Percentiles rank a stretch among this genome's conserved stretches.
Conservation (phyloP, 2,888 invertebrate species). For the Melieria picta region DNA sequence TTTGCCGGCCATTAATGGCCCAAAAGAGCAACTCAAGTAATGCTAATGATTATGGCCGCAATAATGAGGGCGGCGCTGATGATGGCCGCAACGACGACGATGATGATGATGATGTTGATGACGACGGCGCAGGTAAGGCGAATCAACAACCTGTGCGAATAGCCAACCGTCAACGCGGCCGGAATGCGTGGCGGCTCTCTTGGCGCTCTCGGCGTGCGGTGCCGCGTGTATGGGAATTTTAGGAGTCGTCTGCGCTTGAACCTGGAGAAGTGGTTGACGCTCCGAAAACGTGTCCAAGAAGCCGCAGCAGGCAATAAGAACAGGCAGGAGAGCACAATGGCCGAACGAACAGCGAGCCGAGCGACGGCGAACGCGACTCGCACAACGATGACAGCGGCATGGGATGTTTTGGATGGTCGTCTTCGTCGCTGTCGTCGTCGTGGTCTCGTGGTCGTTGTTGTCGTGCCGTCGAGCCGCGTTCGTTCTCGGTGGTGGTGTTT, state of each 20-base stretch:
- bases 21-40: too few species aligned
- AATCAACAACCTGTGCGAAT: constrained; percentile 30
- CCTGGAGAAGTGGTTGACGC: background rate
- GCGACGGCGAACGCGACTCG: background rate
- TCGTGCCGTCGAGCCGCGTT: background rate
- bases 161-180: background rate
- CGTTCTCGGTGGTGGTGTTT: constrained; percentile 21
- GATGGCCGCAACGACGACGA: background rate
- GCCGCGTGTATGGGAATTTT: background rate
- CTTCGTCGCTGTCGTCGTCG: background rate
- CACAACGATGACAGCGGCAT: background rate
- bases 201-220: background rate
- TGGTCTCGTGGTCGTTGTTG: constrained; percentile 6
- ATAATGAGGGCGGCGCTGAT: background rate
- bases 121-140: constrained; percentile 10
- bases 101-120: too few species aligned
- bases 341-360: background rate
- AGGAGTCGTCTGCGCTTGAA: background rate
- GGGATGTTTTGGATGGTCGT: constrained; percentile 7
- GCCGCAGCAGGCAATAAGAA: background rate
- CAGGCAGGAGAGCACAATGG: constrained; percentile 12
- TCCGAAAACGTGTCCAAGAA: constrained; percentile 4
- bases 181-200: too few species aligned
- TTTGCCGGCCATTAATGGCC: too few species aligned
- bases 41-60: too few species aligned